Evolutionary conservation across 2,888 invertebrate genomes (phyloP).

Genomic region (Mythimna ferrago): DNA sequence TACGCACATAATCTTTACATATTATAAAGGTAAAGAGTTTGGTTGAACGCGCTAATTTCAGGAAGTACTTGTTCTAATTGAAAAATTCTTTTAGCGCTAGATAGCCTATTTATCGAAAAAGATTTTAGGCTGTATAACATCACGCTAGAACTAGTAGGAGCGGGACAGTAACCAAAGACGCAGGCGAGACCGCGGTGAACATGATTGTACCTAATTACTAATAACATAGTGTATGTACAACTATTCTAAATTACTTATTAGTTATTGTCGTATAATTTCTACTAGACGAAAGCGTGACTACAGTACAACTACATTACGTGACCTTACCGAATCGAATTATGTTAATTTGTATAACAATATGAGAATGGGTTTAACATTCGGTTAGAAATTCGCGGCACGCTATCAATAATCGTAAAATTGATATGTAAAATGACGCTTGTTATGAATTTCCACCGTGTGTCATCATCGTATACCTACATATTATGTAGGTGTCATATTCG

Average conservation of each 20-base stretch:
- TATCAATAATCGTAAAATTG: slow-evolving; percentile 31
- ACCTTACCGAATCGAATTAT: slow-evolving; percentile 32
- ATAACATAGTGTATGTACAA: background rate
- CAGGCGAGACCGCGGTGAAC: too few species aligned
- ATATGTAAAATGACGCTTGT: slow-evolving; percentile 13
- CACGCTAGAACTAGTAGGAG: too few species aligned
- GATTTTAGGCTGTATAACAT: too few species aligned
- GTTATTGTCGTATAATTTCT: too few species aligned
- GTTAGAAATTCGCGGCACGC: slow-evolving; percentile 19
- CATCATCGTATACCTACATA: slow-evolving; percentile 10
- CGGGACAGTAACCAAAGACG: too few species aligned
- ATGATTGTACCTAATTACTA: background rate
- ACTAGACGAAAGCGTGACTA: slow-evolving; percentile 15
- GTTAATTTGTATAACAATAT: slow-evolving; percentile 38
- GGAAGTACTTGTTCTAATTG: too few species aligned
- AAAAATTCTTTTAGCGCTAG: too few species aligned
- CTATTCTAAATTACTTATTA: too few species aligned
- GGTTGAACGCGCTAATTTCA: too few species aligned
- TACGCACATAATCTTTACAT: too few species aligned
- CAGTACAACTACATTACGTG: slow-evolving; percentile 22
- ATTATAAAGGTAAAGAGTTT: too few species aligned
- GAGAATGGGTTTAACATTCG: slow-evolving; percentile 20
- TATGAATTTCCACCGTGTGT: slow-evolving; percentile 9
- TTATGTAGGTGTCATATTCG: slow-evolving; percentile 5
- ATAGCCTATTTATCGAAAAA: too few species aligned